A percentile compares a stretch with the other conserved stretches of the same genome.
phyloP scores from a whole-genome alignment of 2,888 invertebrate genomes.

The Megamerina dolium region DNA sequence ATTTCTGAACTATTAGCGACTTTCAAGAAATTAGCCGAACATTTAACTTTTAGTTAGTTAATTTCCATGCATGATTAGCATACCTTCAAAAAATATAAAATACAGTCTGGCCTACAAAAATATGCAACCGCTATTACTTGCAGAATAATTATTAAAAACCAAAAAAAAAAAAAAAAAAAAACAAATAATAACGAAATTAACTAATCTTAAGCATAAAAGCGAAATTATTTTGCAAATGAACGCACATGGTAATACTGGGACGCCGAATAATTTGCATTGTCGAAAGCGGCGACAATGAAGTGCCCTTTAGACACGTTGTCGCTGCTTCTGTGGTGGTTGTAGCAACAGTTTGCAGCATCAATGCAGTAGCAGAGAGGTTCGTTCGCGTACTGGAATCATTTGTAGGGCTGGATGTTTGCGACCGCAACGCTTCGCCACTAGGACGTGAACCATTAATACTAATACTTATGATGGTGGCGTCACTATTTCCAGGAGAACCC shows the following conservation, averaged over 20 bases:
- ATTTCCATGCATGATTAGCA: no score
- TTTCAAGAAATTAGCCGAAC: no score
- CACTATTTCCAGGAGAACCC: conserved; percentile 27
- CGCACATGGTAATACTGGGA: conserved; percentile 50
- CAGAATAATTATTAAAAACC: conserved; percentile 1
- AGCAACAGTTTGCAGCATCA: conserved; percentile 35
- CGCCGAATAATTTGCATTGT: conserved; percentile 48
- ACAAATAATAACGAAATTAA: conserved; percentile 17
- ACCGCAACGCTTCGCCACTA: conserved; percentile 35
- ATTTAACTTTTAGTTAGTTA: no score
- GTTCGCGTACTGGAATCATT: conserved; percentile 46
- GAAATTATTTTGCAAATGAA: no score
- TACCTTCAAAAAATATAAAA: no score
- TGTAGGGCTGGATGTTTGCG: conserved; percentile 45
- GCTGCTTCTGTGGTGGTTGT: conserved; percentile 36
- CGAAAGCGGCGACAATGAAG: conserved; percentile 46
- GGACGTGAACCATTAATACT: conserved; percentile 27
- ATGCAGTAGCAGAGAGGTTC: conserved; percentile 45
- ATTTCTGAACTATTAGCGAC: no score
- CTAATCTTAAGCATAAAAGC: conserved; percentile 14
- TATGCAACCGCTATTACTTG: no score
- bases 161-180: conserved; percentile 9
- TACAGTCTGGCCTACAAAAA: no score
- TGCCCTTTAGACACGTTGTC: conserved; percentile 36
- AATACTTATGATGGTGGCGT: conserved; percentile 19